phyloP scores from a whole-genome alignment of 2,888 invertebrate genomes.

The Syritta pipiens region DNA sequence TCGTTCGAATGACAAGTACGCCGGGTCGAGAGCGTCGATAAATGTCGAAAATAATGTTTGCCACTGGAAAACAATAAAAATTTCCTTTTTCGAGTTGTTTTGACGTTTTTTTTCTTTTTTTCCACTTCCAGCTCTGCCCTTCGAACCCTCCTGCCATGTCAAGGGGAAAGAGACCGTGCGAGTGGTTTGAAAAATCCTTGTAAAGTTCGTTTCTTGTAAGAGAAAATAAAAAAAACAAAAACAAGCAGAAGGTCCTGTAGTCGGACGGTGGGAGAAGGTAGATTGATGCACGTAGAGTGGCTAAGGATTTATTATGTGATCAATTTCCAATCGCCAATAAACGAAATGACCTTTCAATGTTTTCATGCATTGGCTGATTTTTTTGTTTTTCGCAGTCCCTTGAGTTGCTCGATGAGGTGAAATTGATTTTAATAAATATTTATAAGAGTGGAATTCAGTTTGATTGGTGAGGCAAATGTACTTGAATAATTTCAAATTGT shows the following conservation, averaged over 20 bases:
- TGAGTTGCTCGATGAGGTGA: too few relatives aligned
- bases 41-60: slow-evolving; percentile 13
- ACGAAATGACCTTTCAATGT: slow-evolving; percentile 3
- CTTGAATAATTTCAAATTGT: too few relatives aligned
- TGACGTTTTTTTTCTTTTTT: background rate
- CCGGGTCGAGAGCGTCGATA: slow-evolving; percentile 3
- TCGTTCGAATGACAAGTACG: slow-evolving; percentile 15
- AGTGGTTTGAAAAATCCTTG: background rate
- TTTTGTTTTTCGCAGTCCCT: too few relatives aligned
- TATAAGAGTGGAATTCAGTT: too few relatives aligned
- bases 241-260: background rate
- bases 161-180: background rate
- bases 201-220: background rate
- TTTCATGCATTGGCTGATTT: too few relatives aligned
- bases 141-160: background rate
- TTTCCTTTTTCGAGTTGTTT: background rate
- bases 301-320: slow-evolving; percentile 24
- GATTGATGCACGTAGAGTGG: slow-evolving; percentile 19
- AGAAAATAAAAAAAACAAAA: too few relatives aligned
- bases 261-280: background rate
- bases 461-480: too few relatives aligned
- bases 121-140: background rate
- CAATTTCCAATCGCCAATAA: slow-evolving; percentile 25
- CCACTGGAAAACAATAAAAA: slow-evolving; percentile 17
- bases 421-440: too few relatives aligned